Base-by-base conservation (phyloP, 2,797 vertebrate species). In the Sebastes trivittatus region DNA sequence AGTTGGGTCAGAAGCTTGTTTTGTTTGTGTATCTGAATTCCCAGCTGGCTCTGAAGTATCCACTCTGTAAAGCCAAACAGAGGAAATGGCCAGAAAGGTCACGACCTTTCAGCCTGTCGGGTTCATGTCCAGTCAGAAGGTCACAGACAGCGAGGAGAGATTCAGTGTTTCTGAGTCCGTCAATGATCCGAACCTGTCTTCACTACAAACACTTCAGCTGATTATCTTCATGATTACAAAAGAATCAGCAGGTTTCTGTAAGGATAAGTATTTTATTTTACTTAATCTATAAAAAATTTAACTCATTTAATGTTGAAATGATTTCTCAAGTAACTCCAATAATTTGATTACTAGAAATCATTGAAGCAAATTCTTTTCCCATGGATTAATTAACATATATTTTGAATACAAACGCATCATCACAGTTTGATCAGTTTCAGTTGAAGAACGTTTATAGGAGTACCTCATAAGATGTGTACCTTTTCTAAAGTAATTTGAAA, bases 101-200 rank as follows among this genome's bases (percentile, higher is more conserved):
- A 5, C 1, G 2, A 83, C 85, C 87, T 87, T 62, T 69, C 69
- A 64, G 68, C 60, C 70, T 52, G 0, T 0, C 13, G 36, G 64
- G 84, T 88, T 87, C 77, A 87, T n/a, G 65, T 87, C 74, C 83
- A 81, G 73, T 77, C 61, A 81, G 68, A 52, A 59, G 80, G 81
- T 89, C 84, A 86, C 6, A 4, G 74, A 69, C 14, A 1, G 1
- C 1, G 23, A 71, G 11, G 72, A 69, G 11, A 52, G 69, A 72
- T 55, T 64, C 67, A 2, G 22, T 16, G 68, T 34, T 34, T 58
- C 36, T 4, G 22, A 67, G 29, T 56, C 13, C 7, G 8, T 59
- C 74, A 11, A 3, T 8, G 4, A 52, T n/a, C 20, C 20, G 20
- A 52, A 52, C 49, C 49, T n/a, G 49, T 52, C 49, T 16, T 52